phyloP scores from a whole-genome alignment of 2,888 invertebrate species.

The Pimpla rufipes region DNA sequence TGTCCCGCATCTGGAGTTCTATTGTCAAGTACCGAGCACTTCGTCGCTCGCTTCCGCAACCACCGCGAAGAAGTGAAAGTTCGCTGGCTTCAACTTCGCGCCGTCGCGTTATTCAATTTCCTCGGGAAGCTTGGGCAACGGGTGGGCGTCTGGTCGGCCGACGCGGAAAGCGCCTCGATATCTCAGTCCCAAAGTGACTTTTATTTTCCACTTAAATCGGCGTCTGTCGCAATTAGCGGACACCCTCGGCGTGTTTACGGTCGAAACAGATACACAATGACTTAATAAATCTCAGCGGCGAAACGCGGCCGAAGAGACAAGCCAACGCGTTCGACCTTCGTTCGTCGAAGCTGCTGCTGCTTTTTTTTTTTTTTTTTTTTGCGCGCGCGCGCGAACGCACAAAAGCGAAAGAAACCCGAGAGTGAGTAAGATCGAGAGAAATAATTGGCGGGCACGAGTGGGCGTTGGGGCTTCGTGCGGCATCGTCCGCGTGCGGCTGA shows the following conservation, averaged over 20 bases:
- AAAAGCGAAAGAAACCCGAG: slow-evolving; percentile 22
- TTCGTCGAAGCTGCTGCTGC: neutral
- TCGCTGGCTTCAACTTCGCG: neutral
- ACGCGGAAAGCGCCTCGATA: neutral
- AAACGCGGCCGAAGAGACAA: neutral
- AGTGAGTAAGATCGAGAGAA: slow-evolving; percentile 51
- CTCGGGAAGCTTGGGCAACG: too few relatives aligned
- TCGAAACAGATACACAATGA: neutral
- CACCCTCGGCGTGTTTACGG: neutral
- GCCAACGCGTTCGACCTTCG: neutral
- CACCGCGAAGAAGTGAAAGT: neutral
- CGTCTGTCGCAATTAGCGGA: neutral
- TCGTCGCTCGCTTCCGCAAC: too few relatives aligned
- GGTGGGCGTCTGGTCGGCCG: too few relatives aligned
- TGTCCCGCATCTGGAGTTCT: too few relatives aligned
- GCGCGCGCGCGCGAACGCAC: slow-evolving; percentile 13
- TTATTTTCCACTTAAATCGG: neutral
- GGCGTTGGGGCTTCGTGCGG: slow-evolving; percentile 57
- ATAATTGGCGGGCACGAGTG: slow-evolving; percentile 63
- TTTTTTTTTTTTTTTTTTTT: too few relatives aligned
- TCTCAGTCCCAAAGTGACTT: neutral
- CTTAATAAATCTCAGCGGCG: slow-evolving; percentile 2
- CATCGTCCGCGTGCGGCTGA: slow-evolving; percentile 1
- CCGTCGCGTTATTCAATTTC: neutral
- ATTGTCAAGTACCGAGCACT: too few relatives aligned